Conservation (phyloP, 1,140 invertebrate species). For the Eumeta japonica region DNA sequence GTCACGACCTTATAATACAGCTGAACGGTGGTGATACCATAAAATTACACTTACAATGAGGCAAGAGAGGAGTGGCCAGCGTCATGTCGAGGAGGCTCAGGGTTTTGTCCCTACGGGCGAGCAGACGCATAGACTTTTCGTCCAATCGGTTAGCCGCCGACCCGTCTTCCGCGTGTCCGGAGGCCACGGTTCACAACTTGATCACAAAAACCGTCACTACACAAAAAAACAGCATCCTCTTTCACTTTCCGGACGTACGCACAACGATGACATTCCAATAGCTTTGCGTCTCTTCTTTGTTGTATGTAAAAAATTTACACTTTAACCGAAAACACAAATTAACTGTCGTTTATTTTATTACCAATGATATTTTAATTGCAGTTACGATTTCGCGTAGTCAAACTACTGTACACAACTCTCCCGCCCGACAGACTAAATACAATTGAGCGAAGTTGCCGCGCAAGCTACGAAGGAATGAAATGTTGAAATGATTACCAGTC, state of each 20-base stretch:
- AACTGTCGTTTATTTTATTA: too few species aligned
- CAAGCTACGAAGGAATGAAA: too few species aligned
- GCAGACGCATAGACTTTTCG: slow-evolving; percentile 37
- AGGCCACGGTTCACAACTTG: slow-evolving; percentile 34
- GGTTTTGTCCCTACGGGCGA: slow-evolving; percentile 25
- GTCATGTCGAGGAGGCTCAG: slow-evolving; percentile 41
- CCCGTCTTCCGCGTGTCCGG: slow-evolving; percentile 16
- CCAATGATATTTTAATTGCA: too few species aligned
- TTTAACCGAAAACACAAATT: too few species aligned
- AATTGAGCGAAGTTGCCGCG: too few species aligned
- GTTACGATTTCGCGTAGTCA: too few species aligned
- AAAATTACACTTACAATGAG: slow-evolving; percentile 33
- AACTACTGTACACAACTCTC: too few species aligned
- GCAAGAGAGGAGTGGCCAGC: slow-evolving; percentile 33
- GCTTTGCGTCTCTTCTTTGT: too few species aligned
- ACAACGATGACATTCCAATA: background rate
- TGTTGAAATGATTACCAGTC: too few species aligned
- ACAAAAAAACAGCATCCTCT: slow-evolving; percentile 1
- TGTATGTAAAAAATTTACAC: too few species aligned
- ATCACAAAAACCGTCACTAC: slow-evolving; percentile 6
- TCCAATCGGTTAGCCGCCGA: slow-evolving; percentile 27
- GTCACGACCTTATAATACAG: background rate
- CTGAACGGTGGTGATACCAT: too few species aligned
- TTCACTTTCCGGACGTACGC: slow-evolving; percentile 1
- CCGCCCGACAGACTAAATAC: too few species aligned